These are phyloP conservation scores for Eristalinus aeneus DNA, from an alignment of 2,888 invertebrate genomes.

Conservation along the genomic window DNA sequence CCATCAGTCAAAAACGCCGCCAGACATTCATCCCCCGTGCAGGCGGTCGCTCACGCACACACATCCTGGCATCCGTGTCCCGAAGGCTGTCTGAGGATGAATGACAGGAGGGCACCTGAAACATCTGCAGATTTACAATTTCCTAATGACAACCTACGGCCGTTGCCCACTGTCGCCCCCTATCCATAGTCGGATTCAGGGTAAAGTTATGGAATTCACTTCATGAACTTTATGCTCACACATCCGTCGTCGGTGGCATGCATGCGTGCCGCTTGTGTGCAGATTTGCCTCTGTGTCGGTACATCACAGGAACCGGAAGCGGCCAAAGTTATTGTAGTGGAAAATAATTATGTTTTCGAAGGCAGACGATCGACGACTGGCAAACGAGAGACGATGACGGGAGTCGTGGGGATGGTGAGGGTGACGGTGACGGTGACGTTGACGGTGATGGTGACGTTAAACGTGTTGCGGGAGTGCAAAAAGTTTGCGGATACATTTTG, in stretches of 20 bases:
- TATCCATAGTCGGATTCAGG: neutral
- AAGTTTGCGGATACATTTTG: slow-evolving; percentile 7
- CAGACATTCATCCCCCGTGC: slow-evolving; percentile 10
- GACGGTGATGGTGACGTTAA: slow-evolving; percentile 13
- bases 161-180: neutral
- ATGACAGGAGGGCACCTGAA: neutral
- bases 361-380: too few species aligned
- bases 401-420: too few species aligned
- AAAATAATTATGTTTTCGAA: slow-evolving; percentile 38
- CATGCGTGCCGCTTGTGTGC: neutral
- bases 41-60: neutral
- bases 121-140: slow-evolving; percentile 31
- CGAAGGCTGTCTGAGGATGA: neutral
- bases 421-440: slow-evolving; percentile 11
- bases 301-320: slow-evolving; percentile 33
- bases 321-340: slow-evolving; percentile 26
- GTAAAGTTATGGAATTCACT: slow-evolving; percentile 38
- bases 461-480: neutral
- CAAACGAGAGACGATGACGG: too few species aligned
- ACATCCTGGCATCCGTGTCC: neutral
- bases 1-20: slow-evolving; percentile 38
- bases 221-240: slow-evolving; percentile 6
- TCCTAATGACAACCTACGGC: slow-evolving; percentile 39
- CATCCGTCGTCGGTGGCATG: neutral
- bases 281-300: neutral